phyloP scores from a whole-genome alignment of 2,113 vertebrate genomes.

The Anhinga rufa region DNA sequence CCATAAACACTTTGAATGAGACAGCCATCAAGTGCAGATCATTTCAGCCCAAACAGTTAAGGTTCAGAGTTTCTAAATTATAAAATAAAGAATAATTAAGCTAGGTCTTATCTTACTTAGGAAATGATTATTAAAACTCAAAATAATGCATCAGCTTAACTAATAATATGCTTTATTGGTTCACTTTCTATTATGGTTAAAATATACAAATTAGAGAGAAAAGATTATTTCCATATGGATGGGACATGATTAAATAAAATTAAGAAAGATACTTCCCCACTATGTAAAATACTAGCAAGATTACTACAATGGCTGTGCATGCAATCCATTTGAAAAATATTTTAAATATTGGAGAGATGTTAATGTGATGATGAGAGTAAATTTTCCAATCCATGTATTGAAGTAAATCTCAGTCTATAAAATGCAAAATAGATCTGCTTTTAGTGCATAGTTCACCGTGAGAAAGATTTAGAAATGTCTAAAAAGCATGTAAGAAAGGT shows the following conservation, averaged over 20 bases:
- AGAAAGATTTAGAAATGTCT: not conserved
- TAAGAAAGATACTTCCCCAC: not conserved
- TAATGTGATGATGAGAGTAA: not conserved
- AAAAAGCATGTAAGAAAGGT: not conserved
- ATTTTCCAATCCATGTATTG: not conserved
- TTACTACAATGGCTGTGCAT: not conserved
- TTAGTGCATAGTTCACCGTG: not conserved
- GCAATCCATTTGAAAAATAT: not conserved
- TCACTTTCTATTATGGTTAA: not conserved
- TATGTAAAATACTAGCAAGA: not conserved
- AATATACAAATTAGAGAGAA: not conserved
- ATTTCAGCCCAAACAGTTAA: not conserved
- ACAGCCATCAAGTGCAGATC: not conserved
- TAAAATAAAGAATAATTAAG: not conserved
- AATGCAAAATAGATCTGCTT: not conserved
- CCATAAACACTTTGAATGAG: not conserved
- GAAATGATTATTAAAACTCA: not conserved
- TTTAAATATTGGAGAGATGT: not conserved
- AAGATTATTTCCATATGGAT: not conserved
- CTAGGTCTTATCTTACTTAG: not conserved
- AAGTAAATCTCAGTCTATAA: not conserved
- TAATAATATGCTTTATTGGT: not conserved
- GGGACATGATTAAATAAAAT: not conserved
- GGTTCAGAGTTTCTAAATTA: not conserved
- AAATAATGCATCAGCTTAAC: not conserved